Evolutionary conservation across 2,888 invertebrate species (phyloP).

Genomic region (Drosophila pseudotalamancana): DNA sequence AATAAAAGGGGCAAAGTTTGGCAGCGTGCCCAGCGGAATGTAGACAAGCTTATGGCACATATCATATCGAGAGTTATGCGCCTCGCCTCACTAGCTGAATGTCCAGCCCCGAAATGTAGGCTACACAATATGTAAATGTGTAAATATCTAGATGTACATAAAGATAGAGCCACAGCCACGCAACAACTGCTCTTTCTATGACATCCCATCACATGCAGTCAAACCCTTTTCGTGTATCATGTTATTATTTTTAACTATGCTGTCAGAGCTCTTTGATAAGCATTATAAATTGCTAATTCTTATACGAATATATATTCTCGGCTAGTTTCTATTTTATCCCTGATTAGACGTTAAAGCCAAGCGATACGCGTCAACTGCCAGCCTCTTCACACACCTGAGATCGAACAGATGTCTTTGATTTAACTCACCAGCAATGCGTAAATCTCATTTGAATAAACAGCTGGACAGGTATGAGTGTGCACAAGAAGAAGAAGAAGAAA

Average conservation of each 20-base stretch:
- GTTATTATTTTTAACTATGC: not conserved
- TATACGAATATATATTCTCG: not conserved
- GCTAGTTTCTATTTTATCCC: not conserved
- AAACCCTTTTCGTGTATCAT: not conserved
- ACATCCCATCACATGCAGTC: not conserved
- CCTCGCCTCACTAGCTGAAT: constrained; percentile 6
- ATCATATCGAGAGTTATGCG: constrained; percentile 52
- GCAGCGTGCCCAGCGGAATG: constrained; percentile 30
- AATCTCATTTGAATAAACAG: constrained; percentile 46
- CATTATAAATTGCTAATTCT: constrained; percentile 1
- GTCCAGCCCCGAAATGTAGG: constrained; percentile 11
- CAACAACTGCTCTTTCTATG: constrained; percentile 3
- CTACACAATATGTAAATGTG: constrained; percentile 42
- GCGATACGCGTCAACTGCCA: not conserved
- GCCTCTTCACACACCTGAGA: not conserved
- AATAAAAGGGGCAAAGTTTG: constrained; percentile 11
- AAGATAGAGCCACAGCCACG: not conserved
- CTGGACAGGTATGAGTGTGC: constrained; percentile 35
- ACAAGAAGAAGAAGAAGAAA: not conserved
- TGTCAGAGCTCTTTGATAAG: constrained; percentile 3
- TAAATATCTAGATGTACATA: constrained; percentile 10
- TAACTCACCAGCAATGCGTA: constrained; percentile 3
- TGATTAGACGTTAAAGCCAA: not conserved
- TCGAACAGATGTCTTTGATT: constrained; percentile 24
- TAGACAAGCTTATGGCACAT: constrained; percentile 35